Evolutionary conservation across 2,888 invertebrate genomes (phyloP), one percentile per base, ranked within the genome.

Genomic region (Luperina testacea): DNA sequence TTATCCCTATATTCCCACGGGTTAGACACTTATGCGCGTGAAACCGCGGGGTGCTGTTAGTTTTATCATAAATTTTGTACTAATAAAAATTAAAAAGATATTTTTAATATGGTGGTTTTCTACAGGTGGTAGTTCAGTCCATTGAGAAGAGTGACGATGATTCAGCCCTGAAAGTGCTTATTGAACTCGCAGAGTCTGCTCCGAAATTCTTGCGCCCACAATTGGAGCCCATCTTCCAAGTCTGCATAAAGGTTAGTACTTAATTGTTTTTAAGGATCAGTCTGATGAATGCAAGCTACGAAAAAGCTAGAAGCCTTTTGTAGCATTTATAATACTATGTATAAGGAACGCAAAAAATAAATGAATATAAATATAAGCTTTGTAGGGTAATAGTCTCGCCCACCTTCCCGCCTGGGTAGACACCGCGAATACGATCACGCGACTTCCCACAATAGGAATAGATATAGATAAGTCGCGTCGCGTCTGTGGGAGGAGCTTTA

Each of bases 201-300:
- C 99, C 99, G 0, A 99, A 99, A 95, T 99, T 98, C 94, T 97
- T 99, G 81, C 97, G 99, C 85, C 98, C 98, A 8, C 99, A 99
- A 92, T 95, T 99, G 78, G 98, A 98, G 89, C 97, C 97, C 27
- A 98, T 99, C 89, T 98, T 99, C 88, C 92, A 91, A 90, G 90
- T 92, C 17, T 92, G 92, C 83, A 89, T 91, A 82, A 92, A 92
- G 91, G 92, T 93, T 85, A 71, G 87, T 88, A 72, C 0, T 63
- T 57, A 0, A 24, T 53, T 51, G 1, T 65, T 53, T 71, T 38
- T 24, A 64, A 48, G 27, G 1, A 32, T 59, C 2, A 24, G 8
- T 27, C 27, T 38, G 11, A 57, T 38, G 1, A 53, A 69, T 53
- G 11, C 11, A 20, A 7, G n/a, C 32, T 63, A 68, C 20, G 9